Percentiles rank a stretch among this genome's conserved stretches.
phyloP scores from a whole-genome alignment of 2,888 invertebrate genomes.

The Lomographa bimaculata region DNA sequence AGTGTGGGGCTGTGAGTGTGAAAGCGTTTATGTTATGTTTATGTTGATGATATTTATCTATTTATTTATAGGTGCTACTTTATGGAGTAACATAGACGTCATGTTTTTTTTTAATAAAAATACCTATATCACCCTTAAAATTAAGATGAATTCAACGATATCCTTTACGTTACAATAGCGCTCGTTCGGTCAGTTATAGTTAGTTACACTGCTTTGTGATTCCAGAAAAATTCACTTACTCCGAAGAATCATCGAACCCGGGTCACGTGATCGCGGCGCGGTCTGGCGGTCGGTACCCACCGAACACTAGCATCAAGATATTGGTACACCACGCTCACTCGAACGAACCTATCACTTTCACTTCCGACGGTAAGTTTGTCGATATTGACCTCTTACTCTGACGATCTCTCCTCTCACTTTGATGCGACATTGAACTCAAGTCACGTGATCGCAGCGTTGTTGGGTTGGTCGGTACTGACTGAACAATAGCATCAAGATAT shows the following conservation, averaged over 20 bases:
- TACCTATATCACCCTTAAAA: too few relatives aligned
- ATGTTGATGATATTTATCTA: too few relatives aligned
- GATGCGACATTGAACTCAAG: conserved; percentile 93
- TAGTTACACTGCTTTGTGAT: too few relatives aligned
- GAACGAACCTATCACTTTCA: conserved; percentile 91
- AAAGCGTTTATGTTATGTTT: too few relatives aligned
- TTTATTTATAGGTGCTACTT: too few relatives aligned
- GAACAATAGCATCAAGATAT: conserved; percentile 94
- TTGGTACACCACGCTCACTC: conserved; percentile 87
- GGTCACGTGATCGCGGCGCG: conserved; percentile 95
- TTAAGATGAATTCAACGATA: too few relatives aligned
- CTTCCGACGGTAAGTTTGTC: conserved; percentile 96
- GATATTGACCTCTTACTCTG: too few relatives aligned
- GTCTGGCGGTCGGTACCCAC: conserved; percentile 90
- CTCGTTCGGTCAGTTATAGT: too few relatives aligned
- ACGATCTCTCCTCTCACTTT: conserved; percentile 89
- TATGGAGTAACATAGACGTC: too few relatives aligned
- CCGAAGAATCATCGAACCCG: conserved; percentile 91
- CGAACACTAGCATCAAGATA: conserved; percentile 94
- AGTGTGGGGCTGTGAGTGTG: too few relatives aligned
- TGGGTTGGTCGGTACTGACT: conserved; percentile 90
- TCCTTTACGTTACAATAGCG: too few relatives aligned
- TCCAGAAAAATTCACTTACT: conserved; percentile 87
- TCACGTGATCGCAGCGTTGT: conserved; percentile 93
- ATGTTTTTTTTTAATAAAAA: too few relatives aligned